Percentiles rank a stretch among this genome's conserved stretches.
phyloP scores from a whole-genome alignment of 2,888 invertebrate genomes.

The Drosophila robusta region DNA sequence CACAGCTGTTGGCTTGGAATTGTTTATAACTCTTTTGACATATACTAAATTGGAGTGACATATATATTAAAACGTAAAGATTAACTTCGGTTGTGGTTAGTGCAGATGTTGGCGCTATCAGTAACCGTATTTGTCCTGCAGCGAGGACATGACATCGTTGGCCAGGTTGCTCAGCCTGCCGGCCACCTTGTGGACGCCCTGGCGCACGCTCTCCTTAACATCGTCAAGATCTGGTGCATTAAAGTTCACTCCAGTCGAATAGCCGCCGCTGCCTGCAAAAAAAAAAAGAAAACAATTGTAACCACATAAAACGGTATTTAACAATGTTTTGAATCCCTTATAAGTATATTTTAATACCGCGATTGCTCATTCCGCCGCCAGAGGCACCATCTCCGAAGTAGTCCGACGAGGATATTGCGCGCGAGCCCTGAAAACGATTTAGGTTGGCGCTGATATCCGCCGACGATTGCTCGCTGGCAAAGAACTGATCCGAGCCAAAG shows the following conservation, averaged over 20 bases:
- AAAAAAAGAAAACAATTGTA: not conserved
- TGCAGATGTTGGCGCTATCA: slow-evolving; percentile 82
- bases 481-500: slow-evolving; percentile 98
- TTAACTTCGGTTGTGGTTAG: slow-evolving; percentile 28
- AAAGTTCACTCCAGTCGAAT: slow-evolving; percentile 83
- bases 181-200: slow-evolving; percentile 98
- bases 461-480: slow-evolving; percentile 89
- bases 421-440: slow-evolving; percentile 95
- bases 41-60: slow-evolving; percentile 53
- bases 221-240: slow-evolving; percentile 95
- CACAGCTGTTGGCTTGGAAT: slow-evolving; percentile 53
- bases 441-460: slow-evolving; percentile 85
- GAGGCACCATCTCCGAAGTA: slow-evolving; percentile 91
- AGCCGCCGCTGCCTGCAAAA: slow-evolving; percentile 69
- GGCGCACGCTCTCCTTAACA: slow-evolving; percentile 97
- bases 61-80: slow-evolving; percentile 55
- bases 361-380: slow-evolving; percentile 49
- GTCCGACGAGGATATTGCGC: slow-evolving; percentile 98
- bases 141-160: slow-evolving; percentile 96
- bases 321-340: not conserved
- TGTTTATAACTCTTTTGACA: slow-evolving; percentile 58
- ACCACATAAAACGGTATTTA: not conserved
- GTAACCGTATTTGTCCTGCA: slow-evolving; percentile 92
- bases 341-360: slow-evolving; percentile 35
- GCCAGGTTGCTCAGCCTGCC: slow-evolving; percentile 97